phyloP scores from a whole-genome alignment of 1,140 invertebrate species.

The Hylyphantes graminicola region DNA sequence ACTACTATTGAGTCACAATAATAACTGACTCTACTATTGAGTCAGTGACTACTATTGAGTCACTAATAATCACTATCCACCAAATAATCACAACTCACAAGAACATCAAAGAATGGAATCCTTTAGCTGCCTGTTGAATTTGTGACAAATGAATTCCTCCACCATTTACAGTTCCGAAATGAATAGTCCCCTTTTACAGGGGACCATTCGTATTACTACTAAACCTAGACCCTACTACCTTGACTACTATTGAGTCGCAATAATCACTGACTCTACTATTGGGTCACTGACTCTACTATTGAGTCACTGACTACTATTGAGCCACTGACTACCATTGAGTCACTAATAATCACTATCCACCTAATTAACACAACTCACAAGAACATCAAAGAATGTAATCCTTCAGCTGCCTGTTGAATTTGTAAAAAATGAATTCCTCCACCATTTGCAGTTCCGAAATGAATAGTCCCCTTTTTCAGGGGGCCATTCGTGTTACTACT shows the following conservation, averaged over 20 bases:
- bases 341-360: background rate
- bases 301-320: background rate
- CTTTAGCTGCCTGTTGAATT: too few species aligned
- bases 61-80: background rate
- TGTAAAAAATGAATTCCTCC: background rate
- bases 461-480: conserved; percentile 6
- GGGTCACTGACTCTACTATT: background rate
- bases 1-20: too few species aligned
- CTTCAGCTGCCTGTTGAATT: conserved; percentile 19
- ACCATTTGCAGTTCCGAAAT: background rate
- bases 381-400: background rate
- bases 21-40: background rate
- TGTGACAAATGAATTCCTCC: too few species aligned
- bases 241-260: background rate
- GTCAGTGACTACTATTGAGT: background rate
- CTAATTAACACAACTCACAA: background rate
- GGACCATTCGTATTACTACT: too few species aligned
- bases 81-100: background rate
- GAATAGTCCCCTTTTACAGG: too few species aligned
- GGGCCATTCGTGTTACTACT: conserved; percentile 15
- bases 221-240: background rate
- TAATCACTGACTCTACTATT: background rate
- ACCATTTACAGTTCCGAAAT: too few species aligned
- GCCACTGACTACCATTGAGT: background rate
- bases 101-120: too few species aligned